These are phyloP conservation scores for Microtus montanus DNA, from an alignment of 2,113 vertebrate species.

Conservation along the genomic window DNA sequence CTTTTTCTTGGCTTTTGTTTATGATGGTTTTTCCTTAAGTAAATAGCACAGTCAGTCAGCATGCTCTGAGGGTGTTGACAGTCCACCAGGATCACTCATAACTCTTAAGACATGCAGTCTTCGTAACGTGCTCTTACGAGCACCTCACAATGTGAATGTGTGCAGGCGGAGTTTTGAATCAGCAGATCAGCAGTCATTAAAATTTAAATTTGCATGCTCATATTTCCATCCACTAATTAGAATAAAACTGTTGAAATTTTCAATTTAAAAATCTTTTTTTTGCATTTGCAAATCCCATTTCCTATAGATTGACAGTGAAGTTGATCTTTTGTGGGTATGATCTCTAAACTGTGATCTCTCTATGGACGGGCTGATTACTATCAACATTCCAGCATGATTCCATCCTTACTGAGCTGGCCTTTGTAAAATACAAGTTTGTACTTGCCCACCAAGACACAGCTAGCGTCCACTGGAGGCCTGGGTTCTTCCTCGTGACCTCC, in stretches of 20 bases:
- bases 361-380: background rate
- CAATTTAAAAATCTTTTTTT: conserved; percentile 1
- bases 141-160: background rate
- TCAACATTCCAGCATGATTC: background rate
- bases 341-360: background rate
- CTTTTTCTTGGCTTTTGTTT: background rate
- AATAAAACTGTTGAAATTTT: conserved; percentile 35
- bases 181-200: background rate
- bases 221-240: conserved; percentile 1
- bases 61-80: background rate
- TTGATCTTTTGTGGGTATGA: background rate
- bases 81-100: background rate
- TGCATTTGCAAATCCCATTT: conserved; percentile 20
- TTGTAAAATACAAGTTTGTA: conserved; percentile 12
- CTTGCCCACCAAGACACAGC: background rate
- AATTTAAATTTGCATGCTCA: conserved; percentile 27
- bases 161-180: background rate
- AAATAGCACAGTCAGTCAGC: conserved; percentile 35
- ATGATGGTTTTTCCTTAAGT: background rate
- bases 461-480: background rate
- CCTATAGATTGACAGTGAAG: conserved; percentile 8
- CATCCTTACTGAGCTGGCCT: background rate
- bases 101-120: conserved; percentile 15
- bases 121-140: conserved; percentile 5
- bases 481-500: background rate